Conservation (phyloP, 2,888 invertebrate species). For the Epinotia brunnichana region DNA sequence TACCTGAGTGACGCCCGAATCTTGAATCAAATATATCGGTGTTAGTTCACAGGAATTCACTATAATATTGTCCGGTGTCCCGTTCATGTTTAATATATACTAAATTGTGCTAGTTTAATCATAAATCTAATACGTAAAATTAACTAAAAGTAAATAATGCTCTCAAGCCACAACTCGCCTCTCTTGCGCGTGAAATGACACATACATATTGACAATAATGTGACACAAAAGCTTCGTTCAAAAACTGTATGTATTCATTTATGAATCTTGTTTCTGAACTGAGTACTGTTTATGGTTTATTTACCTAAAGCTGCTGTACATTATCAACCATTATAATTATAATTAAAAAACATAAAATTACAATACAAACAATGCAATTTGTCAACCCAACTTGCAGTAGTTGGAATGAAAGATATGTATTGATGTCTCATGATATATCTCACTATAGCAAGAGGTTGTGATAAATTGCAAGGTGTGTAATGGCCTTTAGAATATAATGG, state of each 20-base stretch:
- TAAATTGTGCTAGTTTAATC: constrained; percentile 50
- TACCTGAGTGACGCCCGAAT: constrained; percentile 75
- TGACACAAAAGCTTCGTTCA: constrained; percentile 33
- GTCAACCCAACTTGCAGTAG: no score
- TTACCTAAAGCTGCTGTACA: background rate
- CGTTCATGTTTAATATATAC: constrained; percentile 65
- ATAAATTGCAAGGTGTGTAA: no score
- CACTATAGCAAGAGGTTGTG: no score
- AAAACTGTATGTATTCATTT: background rate
- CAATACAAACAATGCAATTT: no score
- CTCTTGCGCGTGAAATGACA: constrained; percentile 43
- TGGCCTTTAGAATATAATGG: no score
- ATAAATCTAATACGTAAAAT: constrained; percentile 39
- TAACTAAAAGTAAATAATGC: constrained; percentile 44
- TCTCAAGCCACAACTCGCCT: constrained; percentile 41
- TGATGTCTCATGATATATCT: no score
- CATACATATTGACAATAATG: constrained; percentile 31
- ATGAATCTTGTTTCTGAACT: constrained; percentile 4
- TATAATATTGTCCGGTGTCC: constrained; percentile 67
- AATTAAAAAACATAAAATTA: no score
- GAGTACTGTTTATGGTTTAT: constrained; percentile 24
- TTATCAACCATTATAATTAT: constrained; percentile 1
- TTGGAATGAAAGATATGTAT: no score
- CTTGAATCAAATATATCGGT: constrained; percentile 76
- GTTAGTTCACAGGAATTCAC: constrained; percentile 77